Evolutionary conservation across 53 echinoderm and acorn worm genomes (phyloP), one percentile per base, ranked within the genome.

Genomic region (Hippasteria phrygiana): DNA sequence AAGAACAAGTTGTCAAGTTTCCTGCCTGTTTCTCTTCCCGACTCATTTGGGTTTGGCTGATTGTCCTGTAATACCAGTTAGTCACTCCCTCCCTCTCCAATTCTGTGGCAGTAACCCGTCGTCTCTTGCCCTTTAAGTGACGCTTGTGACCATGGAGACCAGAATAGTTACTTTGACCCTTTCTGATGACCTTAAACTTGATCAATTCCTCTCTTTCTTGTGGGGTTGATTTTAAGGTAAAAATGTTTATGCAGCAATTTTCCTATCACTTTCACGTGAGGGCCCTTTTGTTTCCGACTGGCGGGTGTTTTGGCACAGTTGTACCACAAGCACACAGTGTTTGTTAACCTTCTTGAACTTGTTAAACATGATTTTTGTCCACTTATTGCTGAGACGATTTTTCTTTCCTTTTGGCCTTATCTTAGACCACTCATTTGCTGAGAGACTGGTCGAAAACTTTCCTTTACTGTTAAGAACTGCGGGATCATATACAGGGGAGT

Each of bases 321-420:
- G 69, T 86, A 86, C 48, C 73, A 70, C 87, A 31, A 86, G 87
- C 22, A 86, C 87, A 86, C 87, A 86, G 5, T 37, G 17, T 31
- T 69, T 86, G 29, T 69, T 71, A 35, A 71, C 18, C 47, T 66
- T 69, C 22, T 69, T 69, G 54, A 87, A 87, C 73, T 48, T 87
- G 32, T 20, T 51, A 48, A 28, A 80, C 32, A 55, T 34, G 0
- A 54, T 5, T 11, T 79, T 56, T n/a, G 59, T 80, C 81, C 87
- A 87, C 3, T 74, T 51, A 54, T 87, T 87, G 74, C 87, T 28
- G 37, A 87, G 46, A 38, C 74, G 43, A 40, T 45, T n/a, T 48
- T 43, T 67, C 43, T 28, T 73, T 34, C 55, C 17, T 34, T 28
- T 87, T 24, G 81, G 81, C 62, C 41, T 62, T 32, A 80, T 80